Base-by-base conservation (phyloP, 2,888 invertebrate genomes). In the Papilio protenor region DNA sequence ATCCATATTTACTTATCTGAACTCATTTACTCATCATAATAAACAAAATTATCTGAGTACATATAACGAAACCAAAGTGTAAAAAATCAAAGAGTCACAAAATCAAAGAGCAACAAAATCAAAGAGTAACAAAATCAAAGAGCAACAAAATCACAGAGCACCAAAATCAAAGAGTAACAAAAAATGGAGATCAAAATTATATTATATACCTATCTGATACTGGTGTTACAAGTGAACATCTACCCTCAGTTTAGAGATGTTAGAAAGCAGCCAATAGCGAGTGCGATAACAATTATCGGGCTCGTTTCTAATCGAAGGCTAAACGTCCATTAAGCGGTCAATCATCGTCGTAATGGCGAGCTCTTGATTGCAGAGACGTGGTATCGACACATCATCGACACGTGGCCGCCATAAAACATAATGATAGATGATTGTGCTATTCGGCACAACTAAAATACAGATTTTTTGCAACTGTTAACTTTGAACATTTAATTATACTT, bases 251-350 rank as follows among this genome's bases (percentile, higher is more conserved):
- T 49, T 40, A 59, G 27, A 69, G 61, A 55, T 55, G 71, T 75
- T 76, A 76, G 79, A 77, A 74, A 77, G 76, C 72, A 64, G 64
- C 61, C 74, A 77, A 74, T 76, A 70, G 76, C 77, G 57, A 79
- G 80, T 79, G 75, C 75, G 72, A 59, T 73, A 78, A 78, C 81
- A 80, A 81, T 81, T 80, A 81, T 79, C 81, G 76, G 73, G 80
- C 55, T 64, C 75, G 78, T 78, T 75, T 80, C 72, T 76, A 77
- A 76, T 71, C 79, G 80, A 77, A 81, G 79, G 66, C 77, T 76
- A 70, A 78, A 73, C 79, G 80, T 69, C 79, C 80, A 81, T 81
- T 81, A 80, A 49, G 75, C 70, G 76, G 80, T 77, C 81, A 78
- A 79, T 81, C 80, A 78, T 57, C 57, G 79, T 59, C 64, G 72